phyloP scores from a whole-genome alignment of 2,113 vertebrate species.

The Entelurus aequoreus region DNA sequence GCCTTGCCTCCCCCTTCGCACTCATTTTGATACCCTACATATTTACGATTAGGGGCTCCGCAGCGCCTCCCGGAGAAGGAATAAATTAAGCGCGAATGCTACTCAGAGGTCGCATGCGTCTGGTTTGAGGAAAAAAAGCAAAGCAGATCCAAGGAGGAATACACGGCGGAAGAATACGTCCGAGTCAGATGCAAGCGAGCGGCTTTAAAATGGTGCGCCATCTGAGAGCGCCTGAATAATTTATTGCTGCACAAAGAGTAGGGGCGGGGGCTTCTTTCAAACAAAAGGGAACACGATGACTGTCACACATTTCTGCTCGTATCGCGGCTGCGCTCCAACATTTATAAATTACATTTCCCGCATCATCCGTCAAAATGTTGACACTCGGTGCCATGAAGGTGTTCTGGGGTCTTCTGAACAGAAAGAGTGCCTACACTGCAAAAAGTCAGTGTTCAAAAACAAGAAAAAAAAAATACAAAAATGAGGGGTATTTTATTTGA shows the following conservation, averaged over 20 bases:
- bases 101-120: constrained; percentile 55
- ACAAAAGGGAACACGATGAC: constrained; percentile 48
- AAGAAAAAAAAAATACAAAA: too few species aligned
- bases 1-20: constrained; percentile 30
- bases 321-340: constrained; percentile 23
- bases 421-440: not conserved
- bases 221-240: constrained; percentile 61
- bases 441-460: too few species aligned
- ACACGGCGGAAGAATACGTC: constrained; percentile 34
- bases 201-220: constrained; percentile 51
- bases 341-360: constrained; percentile 11
- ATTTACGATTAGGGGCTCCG: constrained; percentile 45
- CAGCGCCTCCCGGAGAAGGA: constrained; percentile 15
- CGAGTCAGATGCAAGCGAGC: constrained; percentile 46
- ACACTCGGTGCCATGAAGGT: constrained; percentile 7
- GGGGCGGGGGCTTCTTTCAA: constrained; percentile 40
- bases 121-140: constrained; percentile 36
- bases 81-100: constrained; percentile 61
- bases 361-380: constrained; percentile 33
- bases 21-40: constrained; percentile 48
- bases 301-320: constrained; percentile 22
- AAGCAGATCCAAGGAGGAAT: constrained; percentile 33
- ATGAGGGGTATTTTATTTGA: too few species aligned
- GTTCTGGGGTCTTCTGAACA: not conserved
- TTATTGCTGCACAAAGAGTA: constrained; percentile 56